Percentiles rank a stretch among this genome's conserved stretches.
phyloP scores from a whole-genome alignment of 2,888 invertebrate species.

The Trichopria drosophilae region DNA sequence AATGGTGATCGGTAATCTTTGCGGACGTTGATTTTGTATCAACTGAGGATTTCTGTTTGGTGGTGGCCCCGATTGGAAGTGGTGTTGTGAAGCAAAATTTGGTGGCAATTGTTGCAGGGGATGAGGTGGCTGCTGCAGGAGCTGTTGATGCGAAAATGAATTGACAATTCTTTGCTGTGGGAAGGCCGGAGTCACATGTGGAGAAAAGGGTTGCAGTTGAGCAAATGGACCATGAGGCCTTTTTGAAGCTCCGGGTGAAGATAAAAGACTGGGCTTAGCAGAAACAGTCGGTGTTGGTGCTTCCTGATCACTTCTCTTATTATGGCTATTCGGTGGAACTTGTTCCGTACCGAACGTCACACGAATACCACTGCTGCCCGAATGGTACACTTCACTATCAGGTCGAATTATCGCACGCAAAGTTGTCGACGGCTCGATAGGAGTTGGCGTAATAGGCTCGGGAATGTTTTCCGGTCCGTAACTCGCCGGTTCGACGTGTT shows the following conservation, averaged over 20 bases:
- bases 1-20: slow-evolving; percentile 49
- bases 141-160: slow-evolving; percentile 56
- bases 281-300: slow-evolving; percentile 50
- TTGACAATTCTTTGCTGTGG: slow-evolving; percentile 54
- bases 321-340: slow-evolving; percentile 54
- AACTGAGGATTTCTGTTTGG: slow-evolving; percentile 27
- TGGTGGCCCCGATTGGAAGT: slow-evolving; percentile 31
- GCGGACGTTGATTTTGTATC: slow-evolving; percentile 38
- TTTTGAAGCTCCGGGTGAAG: slow-evolving; percentile 46
- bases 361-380: slow-evolving; percentile 76
- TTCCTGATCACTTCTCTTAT: slow-evolving; percentile 50
- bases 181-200: slow-evolving; percentile 52
- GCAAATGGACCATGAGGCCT: slow-evolving; percentile 56
- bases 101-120: slow-evolving; percentile 39
- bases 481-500: slow-evolving; percentile 51
- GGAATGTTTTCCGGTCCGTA: slow-evolving; percentile 63
- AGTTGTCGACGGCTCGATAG: slow-evolving; percentile 73
- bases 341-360: slow-evolving; percentile 77
- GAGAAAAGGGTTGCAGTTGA: slow-evolving; percentile 46
- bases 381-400: slow-evolving; percentile 80
- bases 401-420: slow-evolving; percentile 82
- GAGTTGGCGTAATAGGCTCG: slow-evolving; percentile 61
- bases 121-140: slow-evolving; percentile 44
- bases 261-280: slow-evolving; percentile 36
- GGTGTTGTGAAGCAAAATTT: slow-evolving; percentile 37